These are phyloP conservation scores for Bursaphelenchus okinawaensis DNA, from an alignment of 2,888 invertebrate genomes.

Conservation along the genomic window DNA sequence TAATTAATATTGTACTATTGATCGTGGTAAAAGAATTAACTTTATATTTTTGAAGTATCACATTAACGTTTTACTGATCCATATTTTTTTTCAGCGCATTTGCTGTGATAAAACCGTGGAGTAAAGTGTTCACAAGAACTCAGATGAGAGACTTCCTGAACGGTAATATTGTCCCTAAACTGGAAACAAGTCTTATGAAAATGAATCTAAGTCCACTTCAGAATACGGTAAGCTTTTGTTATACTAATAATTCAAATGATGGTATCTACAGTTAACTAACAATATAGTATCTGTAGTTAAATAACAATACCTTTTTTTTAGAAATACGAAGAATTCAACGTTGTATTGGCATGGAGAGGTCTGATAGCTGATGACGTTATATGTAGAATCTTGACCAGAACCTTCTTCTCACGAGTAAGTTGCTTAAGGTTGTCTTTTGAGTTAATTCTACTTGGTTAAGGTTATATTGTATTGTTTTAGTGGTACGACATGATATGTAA, in stretches of 20 bases:
- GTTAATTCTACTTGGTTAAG: slow-evolving; percentile 7
- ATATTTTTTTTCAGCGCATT: slow-evolving; percentile 76
- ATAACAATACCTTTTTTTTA: no score
- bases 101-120: slow-evolving; percentile 85
- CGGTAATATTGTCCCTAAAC: slow-evolving; percentile 81
- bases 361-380: slow-evolving; percentile 74
- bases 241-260: slow-evolving; percentile 9
- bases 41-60: neutral
- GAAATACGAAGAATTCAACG: slow-evolving; percentile 38
- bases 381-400: slow-evolving; percentile 75
- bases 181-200: slow-evolving; percentile 63
- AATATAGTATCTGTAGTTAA: no score
- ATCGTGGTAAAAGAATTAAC: neutral
- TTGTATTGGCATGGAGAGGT: slow-evolving; percentile 80
- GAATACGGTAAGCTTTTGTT: slow-evolving; percentile 24
- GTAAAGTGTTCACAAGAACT: slow-evolving; percentile 70
- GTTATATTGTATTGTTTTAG: no score
- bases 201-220: slow-evolving; percentile 40
- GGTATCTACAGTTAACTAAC: no score
- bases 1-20: slow-evolving; percentile 14
- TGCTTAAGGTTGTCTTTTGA: slow-evolving; percentile 9
- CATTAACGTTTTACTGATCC: neutral
- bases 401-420: slow-evolving; percentile 76
- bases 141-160: slow-evolving; percentile 75
- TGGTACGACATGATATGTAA: slow-evolving; percentile 62